Evolutionary conservation across 2,888 invertebrate genomes (phyloP).

Genomic region (Drosophila dives): DNA sequence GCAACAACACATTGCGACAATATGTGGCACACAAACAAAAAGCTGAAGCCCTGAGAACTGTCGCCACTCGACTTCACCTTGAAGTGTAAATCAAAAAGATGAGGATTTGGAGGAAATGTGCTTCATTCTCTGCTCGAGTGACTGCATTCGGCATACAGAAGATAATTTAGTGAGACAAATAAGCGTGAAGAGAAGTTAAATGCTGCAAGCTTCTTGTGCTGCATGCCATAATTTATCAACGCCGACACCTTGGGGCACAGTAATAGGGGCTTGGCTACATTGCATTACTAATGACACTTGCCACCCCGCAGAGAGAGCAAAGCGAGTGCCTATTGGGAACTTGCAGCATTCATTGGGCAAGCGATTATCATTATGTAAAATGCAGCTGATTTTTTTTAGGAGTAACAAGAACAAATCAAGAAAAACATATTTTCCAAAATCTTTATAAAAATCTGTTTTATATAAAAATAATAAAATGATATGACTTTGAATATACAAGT

Average conservation of each 20-base stretch:
- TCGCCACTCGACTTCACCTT: constrained; percentile 46
- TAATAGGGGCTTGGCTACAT: constrained; percentile 37
- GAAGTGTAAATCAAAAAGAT: constrained; percentile 23
- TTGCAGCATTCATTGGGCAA: constrained; percentile 2
- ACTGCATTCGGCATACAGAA: constrained; percentile 44
- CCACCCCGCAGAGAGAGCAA: constrained; percentile 10
- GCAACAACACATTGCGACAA: constrained; percentile 60
- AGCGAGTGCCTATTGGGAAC: constrained; percentile 9
- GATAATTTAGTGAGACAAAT: constrained; percentile 56
- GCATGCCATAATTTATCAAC: constrained; percentile 34
- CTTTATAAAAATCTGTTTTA: background rate
- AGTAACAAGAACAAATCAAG: too few relatives aligned
- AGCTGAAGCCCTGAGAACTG: constrained; percentile 35
- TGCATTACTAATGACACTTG: constrained; percentile 36
- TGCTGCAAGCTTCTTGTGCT: constrained; percentile 28
- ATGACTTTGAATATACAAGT: background rate
- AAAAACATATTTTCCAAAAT: background rate
- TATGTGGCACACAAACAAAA: constrained; percentile 37
- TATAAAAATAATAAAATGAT: background rate
- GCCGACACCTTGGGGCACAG: constrained; percentile 20
- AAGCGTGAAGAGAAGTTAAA: constrained; percentile 39
- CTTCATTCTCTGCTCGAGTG: constrained; percentile 24
- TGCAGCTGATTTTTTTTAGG: background rate
- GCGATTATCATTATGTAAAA: constrained; percentile 21
- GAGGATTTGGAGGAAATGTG: constrained; percentile 5